phyloP scores from a whole-genome alignment of 2,797 vertebrate species.

The Erpetoichthys calabaricus region DNA sequence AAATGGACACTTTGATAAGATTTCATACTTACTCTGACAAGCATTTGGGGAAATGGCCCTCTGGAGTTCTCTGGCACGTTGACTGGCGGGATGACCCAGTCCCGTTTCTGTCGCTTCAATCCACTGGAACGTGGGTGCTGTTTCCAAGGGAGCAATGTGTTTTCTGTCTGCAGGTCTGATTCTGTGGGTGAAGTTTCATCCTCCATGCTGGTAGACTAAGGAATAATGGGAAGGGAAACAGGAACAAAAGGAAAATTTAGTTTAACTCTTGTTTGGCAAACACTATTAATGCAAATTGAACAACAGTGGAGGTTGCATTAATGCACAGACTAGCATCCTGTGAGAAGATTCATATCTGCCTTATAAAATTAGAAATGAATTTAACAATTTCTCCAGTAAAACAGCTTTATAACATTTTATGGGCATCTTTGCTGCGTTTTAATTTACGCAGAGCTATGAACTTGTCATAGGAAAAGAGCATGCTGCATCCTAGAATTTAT shows the following conservation, averaged over 20 bases:
- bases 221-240: slow-evolving; percentile 14
- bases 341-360: slow-evolving; percentile 1
- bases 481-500: slow-evolving; percentile 16
- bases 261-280: slow-evolving; percentile 6
- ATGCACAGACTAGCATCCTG: accelerated
- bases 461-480: slow-evolving; percentile 18
- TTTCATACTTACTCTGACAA: slow-evolving; percentile 74
- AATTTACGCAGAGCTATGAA: slow-evolving; percentile 33
- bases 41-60: slow-evolving; percentile 88
- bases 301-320: slow-evolving; percentile 10
- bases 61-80: slow-evolving; percentile 90
- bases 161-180: slow-evolving; percentile 37
- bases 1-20: too few relatives aligned
- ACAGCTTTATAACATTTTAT: slow-evolving; percentile 13
- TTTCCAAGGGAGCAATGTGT: slow-evolving; percentile 56
- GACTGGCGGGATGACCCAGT: slow-evolving; percentile 96
- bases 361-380: slow-evolving; percentile 17
- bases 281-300: too few relatives aligned
- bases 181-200: slow-evolving; percentile 41
- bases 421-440: slow-evolving; percentile 25
- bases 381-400: slow-evolving; percentile 18
- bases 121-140: slow-evolving; percentile 41
- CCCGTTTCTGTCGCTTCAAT: slow-evolving; percentile 73
- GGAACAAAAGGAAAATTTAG: slow-evolving; percentile 17
- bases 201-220: slow-evolving; percentile 33